Base-by-base conservation (phyloP, 2,888 invertebrate species). In the Gymnosoma rotundatum region DNA sequence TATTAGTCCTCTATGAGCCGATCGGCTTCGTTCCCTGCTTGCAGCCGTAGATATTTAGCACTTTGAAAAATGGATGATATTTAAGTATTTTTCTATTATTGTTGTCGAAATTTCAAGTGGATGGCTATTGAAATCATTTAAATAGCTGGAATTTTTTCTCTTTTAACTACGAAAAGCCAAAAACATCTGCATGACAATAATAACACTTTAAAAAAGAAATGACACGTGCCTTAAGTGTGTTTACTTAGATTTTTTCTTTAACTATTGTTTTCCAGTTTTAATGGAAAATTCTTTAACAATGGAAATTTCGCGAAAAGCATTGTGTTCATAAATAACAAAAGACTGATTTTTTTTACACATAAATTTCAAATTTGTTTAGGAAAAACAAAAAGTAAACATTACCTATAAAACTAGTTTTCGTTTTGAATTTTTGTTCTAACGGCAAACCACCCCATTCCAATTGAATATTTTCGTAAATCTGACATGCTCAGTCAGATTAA, bases 181-280 rank as follows among this genome's bases (percentile, higher is more conserved):
- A 36, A 18, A 63, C 70, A 70, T 70, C 63, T 75, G 58, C 72
- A 72, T 61, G 45, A 58, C 18, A 72, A 64, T 38, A 50, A 21
- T 25, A 70, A 12, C 50, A 66, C 36, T 67, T 61, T 54, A 18
- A 16, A 58, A 64, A 64, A 10, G 42, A 64, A 75, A 58, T 85
- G 87, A 81, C 87, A 85, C 87, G 87, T 86, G 87, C 81, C 84
- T 61, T 75, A 86, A 86, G 86, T 83, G 87, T 75, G 87, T 83
- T 76, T 73, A 50, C 78, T 58, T 81, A 72, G 32, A 75, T 78
- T 84, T 84, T 81, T 84, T 81, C 64, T 69, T 70, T 18, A 12
- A 52, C 56, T 32, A 78, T 81, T 81, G 56, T 84, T 70, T 60
- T 63, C 78, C 48, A 12, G 21, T 72, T 69, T 73, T 75, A 45